Conservation (phyloP, 2,888 invertebrate genomes). For the Heliconius aoede region DNA sequence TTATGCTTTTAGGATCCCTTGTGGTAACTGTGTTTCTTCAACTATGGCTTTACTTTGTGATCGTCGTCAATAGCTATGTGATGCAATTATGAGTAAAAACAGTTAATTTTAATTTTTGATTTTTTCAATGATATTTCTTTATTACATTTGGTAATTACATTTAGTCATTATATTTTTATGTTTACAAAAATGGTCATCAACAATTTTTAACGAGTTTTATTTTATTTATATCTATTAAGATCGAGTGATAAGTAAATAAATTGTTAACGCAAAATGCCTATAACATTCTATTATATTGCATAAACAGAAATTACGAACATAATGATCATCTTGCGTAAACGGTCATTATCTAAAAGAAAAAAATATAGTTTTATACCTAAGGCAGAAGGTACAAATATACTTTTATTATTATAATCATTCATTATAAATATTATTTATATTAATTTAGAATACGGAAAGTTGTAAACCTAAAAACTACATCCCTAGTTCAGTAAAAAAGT, state of each 20-base stretch:
- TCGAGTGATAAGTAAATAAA: background rate
- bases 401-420: background rate
- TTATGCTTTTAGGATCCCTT: constrained; percentile 47
- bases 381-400: background rate
- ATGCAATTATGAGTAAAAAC: constrained; percentile 35
- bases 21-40: constrained; percentile 53
- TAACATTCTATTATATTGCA: constrained; percentile 3
- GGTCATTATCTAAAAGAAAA: background rate
- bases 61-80: constrained; percentile 54
- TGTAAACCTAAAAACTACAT: too few relatives aligned
- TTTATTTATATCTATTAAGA: background rate
- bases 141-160: too few relatives aligned
- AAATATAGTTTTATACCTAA: background rate
- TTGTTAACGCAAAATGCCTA: background rate
- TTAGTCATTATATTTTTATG: background rate
- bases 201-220: background rate
- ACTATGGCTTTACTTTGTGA: constrained; percentile 61
- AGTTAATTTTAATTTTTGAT: too few relatives aligned
- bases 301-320: background rate
- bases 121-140: too few relatives aligned
- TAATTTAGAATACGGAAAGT: background rate
- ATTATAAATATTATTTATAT: background rate
- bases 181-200: too few relatives aligned
- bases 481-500: too few relatives aligned
- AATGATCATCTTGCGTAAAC: background rate